These are phyloP conservation scores for Acipenser ruthenus DNA, from an alignment of 2,797 vertebrate species.

Conservation along the genomic window DNA sequence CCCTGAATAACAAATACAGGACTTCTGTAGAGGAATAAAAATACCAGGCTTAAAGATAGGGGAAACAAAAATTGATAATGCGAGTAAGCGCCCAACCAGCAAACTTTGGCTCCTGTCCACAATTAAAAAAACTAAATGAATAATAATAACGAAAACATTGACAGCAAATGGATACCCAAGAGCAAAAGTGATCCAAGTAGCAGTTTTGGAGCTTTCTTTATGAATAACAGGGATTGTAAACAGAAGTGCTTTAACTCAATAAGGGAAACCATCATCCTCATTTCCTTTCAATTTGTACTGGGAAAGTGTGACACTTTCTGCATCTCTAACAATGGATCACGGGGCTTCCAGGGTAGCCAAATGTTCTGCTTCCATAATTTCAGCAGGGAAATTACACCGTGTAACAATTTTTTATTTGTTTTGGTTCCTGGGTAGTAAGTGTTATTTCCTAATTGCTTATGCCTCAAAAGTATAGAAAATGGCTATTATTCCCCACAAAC, in stretches of 20 bases:
- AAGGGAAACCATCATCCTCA: too few species aligned
- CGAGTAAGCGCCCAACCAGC: background rate
- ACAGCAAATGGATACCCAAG: conserved; percentile 15
- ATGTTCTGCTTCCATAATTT: background rate
- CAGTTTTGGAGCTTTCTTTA: too few species aligned
- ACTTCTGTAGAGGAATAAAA: conserved; percentile 53
- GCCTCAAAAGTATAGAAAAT: too few species aligned
- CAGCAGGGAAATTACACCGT: too few species aligned
- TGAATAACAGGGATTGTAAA: too few species aligned
- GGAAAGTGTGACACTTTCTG: too few species aligned
- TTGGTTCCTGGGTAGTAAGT: too few species aligned
- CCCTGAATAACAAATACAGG: conserved; percentile 66
- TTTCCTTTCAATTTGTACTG: too few species aligned
- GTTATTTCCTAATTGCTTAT: too few species aligned
- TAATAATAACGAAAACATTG: background rate
- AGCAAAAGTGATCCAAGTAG: conserved; percentile 12
- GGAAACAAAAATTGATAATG: background rate
- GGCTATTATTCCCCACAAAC: too few species aligned
- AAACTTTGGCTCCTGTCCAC: conserved; percentile 8
- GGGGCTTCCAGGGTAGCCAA: conserved; percentile 3
- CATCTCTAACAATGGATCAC: background rate
- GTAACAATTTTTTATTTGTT: too few species aligned
- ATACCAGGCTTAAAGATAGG: conserved; percentile 55
- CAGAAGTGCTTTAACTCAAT: too few species aligned
- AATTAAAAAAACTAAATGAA: background rate